Conservation (phyloP, 2,888 invertebrate genomes). For the Conchocele bisecta region DNA sequence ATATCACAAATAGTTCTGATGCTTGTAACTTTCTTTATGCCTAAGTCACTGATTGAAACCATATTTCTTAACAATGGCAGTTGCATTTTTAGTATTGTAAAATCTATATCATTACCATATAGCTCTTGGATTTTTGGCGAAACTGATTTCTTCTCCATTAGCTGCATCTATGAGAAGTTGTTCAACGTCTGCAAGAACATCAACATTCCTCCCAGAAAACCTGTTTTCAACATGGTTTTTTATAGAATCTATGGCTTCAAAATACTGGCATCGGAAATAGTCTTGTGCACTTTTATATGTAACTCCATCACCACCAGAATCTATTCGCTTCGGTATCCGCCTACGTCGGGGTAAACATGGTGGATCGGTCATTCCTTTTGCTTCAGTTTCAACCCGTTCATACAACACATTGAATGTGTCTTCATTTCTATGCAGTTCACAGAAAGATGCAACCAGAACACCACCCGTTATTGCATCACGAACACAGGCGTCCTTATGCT, state of each 20-base stretch:
- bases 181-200: slow-evolving; percentile 20
- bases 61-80: slow-evolving; percentile 17
- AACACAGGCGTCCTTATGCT: slow-evolving; percentile 27
- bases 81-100: background rate
- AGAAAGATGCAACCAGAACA: slow-evolving; percentile 4
- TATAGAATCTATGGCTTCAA: slow-evolving; percentile 23
- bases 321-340: slow-evolving; percentile 11
- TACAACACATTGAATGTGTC: slow-evolving; percentile 21
- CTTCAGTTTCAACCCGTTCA: background rate
- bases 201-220: slow-evolving; percentile 10
- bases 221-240: slow-evolving; percentile 14
- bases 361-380: slow-evolving; percentile 11
- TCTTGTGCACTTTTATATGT: slow-evolving; percentile 11
- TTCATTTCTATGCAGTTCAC: slow-evolving; percentile 24
- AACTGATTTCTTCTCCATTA: slow-evolving; percentile 12
- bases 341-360: slow-evolving; percentile 19
- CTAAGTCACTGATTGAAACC: slow-evolving; percentile 3
- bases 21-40: slow-evolving; percentile 11
- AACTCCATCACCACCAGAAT: slow-evolving; percentile 16
- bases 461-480: slow-evolving; percentile 19
- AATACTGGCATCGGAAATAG: slow-evolving; percentile 24
- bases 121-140: slow-evolving; percentile 8
- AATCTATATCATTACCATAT: slow-evolving; percentile 22
- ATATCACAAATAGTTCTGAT: slow-evolving; percentile 16
- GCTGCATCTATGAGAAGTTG: slow-evolving; percentile 21